Percentiles rank a stretch among this genome's conserved stretches.
These are phyloP conservation scores for Phrynosoma blainvillii DNA, from an alignment of 2,113 vertebrate genomes.

Conservation along the genomic window DNA sequence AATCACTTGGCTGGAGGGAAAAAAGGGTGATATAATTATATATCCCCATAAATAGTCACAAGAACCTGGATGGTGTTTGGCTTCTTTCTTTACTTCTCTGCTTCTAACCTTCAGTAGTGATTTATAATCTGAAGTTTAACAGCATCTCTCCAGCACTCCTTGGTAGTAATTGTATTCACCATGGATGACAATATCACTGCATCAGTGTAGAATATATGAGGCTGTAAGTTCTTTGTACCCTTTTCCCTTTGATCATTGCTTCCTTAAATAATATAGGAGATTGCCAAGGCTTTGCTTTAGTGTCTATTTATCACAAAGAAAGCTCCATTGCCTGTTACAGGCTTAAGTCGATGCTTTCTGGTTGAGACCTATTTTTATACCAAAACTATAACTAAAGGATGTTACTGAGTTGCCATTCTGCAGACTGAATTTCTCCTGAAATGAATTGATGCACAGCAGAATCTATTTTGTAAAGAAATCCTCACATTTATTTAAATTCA, in stretches of 20 bases:
- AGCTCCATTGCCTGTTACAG: constrained; percentile 49
- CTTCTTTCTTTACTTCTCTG: constrained; percentile 39
- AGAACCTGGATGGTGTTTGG: constrained; percentile 10
- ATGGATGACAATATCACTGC: constrained; percentile 54
- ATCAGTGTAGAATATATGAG: constrained; percentile 55
- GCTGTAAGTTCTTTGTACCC: constrained; percentile 60
- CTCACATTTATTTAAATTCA: constrained; percentile 44
- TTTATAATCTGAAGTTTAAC: constrained; percentile 63
- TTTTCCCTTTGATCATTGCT: constrained; percentile 67
- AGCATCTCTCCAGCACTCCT: constrained; percentile 51
- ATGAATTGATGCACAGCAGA: constrained; percentile 21
- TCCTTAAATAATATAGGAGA: constrained; percentile 71
- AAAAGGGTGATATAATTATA: constrained; percentile 26
- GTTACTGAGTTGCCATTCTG: constrained; percentile 26
- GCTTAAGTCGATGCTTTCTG: constrained; percentile 52
- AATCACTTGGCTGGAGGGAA: not conserved
- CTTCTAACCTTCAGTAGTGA: constrained; percentile 50
- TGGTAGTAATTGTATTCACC: constrained; percentile 50
- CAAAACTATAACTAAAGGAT: constrained; percentile 45
- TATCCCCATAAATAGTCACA: constrained; percentile 17
- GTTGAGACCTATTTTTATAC: constrained; percentile 51
- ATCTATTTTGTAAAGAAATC: constrained; percentile 46
- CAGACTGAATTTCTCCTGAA: constrained; percentile 28
- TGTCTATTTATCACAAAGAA: constrained; percentile 67
- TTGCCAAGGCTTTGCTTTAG: constrained; percentile 63